phyloP scores from a whole-genome alignment of 2,888 invertebrate species.

The Drosophila kuntzei region DNA sequence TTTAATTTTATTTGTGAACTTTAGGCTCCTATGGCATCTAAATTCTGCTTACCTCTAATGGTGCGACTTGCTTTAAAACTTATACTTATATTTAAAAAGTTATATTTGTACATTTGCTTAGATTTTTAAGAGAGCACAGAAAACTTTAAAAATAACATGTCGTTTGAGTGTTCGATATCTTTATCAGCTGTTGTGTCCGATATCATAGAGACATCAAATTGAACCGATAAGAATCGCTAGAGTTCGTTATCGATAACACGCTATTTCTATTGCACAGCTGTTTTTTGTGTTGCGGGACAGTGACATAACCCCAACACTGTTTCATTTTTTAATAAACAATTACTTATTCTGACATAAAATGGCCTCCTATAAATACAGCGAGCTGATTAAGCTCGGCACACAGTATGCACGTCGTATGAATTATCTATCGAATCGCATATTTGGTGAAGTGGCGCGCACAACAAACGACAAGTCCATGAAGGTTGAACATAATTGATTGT shows the following conservation, averaged over 20 bases:
- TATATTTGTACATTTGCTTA: no score
- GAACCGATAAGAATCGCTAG: background rate
- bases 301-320: constrained; percentile 65
- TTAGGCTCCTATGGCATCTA: no score
- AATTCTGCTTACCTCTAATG: no score
- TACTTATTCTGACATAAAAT: constrained; percentile 78
- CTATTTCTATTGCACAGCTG: constrained; percentile 41
- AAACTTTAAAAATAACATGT: no score
- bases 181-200: background rate
- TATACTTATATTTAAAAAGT: no score
- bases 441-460: constrained; percentile 93
- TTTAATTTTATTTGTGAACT: no score
- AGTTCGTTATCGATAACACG: constrained; percentile 21
- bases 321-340: background rate
- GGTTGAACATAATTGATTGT: constrained; percentile 84
- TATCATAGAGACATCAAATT: background rate
- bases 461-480: constrained; percentile 92
- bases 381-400: constrained; percentile 89
- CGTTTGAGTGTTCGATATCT: background rate
- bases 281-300: constrained; percentile 22
- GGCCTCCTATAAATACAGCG: constrained; percentile 88
- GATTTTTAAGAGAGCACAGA: no score
- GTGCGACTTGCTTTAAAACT: no score
- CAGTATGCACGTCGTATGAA: constrained; percentile 95
- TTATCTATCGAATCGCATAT: constrained; percentile 93